These are phyloP conservation scores for Dipodomys stephensi DNA, from an alignment of 2,113 vertebrate species.

Conservation along the genomic window DNA sequence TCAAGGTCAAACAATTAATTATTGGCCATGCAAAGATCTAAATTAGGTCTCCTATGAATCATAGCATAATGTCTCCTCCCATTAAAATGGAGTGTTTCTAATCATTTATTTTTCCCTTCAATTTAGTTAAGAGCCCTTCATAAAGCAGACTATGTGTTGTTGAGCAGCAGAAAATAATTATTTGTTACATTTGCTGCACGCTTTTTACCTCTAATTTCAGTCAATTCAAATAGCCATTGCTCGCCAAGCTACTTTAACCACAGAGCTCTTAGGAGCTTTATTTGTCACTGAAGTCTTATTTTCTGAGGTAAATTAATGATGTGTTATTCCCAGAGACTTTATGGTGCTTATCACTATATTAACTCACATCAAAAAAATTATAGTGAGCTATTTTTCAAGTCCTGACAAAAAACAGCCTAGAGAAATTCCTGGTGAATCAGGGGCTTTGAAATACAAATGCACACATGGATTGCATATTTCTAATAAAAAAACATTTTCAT, in stretches of 20 bases:
- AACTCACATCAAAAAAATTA: constrained; percentile 86
- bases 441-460: constrained; percentile 73
- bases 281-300: constrained; percentile 84
- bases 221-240: constrained; percentile 73
- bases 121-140: constrained; percentile 69
- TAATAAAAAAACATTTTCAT: constrained; percentile 81
- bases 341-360: constrained; percentile 86
- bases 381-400: constrained; percentile 85
- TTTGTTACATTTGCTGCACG: constrained; percentile 52
- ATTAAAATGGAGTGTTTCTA: constrained; percentile 62
- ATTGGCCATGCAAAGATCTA: constrained; percentile 57
- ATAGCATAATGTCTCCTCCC: constrained; percentile 34
- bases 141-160: constrained; percentile 71
- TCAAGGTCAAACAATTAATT: constrained; percentile 72
- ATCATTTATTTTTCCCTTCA: constrained; percentile 65
- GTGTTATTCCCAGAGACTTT: constrained; percentile 84
- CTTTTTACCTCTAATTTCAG: constrained; percentile 78
- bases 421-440: constrained; percentile 76
- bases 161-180: constrained; percentile 75
- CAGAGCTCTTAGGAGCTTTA: constrained; percentile 80
- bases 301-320: constrained; percentile 88
- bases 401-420: constrained; percentile 82
- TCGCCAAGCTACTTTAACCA: constrained; percentile 78
- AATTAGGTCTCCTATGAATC: constrained; percentile 61
- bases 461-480: constrained; percentile 74